These are phyloP conservation scores for Andrena marginata DNA, from an alignment of 2,888 invertebrate species.

Conservation along the genomic window DNA sequence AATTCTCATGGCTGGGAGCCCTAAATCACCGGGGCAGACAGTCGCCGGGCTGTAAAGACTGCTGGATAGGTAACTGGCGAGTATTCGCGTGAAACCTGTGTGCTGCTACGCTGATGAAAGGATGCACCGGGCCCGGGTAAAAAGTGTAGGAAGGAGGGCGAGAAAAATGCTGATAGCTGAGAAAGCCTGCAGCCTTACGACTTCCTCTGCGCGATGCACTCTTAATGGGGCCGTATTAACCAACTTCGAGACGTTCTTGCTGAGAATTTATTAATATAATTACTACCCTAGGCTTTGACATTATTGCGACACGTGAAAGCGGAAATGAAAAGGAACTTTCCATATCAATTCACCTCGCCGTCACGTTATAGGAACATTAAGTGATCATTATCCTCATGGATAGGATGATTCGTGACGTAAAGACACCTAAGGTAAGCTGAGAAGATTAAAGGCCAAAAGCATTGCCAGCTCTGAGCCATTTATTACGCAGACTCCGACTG, in stretches of 20 bases:
- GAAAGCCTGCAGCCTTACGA: constrained; percentile 41
- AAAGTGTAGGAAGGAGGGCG: constrained; percentile 36
- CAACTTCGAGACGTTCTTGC: constrained; percentile 12
- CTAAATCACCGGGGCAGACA: constrained; percentile 69
- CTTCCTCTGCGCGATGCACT: constrained; percentile 14
- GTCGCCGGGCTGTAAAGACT: constrained; percentile 62
- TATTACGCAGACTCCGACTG: constrained; percentile 53
- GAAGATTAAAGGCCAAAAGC: constrained; percentile 46
- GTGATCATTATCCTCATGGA: no score
- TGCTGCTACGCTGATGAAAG: constrained; percentile 43
- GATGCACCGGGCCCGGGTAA: constrained; percentile 31
- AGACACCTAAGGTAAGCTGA: constrained; percentile 30
- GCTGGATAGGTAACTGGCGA: constrained; percentile 32
- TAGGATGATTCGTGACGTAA: constrained; percentile 30
- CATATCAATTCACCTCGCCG: constrained; percentile 18
- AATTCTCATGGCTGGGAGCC: constrained; percentile 59
- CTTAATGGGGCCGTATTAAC: constrained; percentile 28
- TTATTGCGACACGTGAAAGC: no score
- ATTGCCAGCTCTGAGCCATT: constrained; percentile 41
- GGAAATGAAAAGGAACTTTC: neutral
- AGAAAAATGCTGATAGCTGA: constrained; percentile 50
- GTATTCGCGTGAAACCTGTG: constrained; percentile 33
- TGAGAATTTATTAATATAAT: neutral
- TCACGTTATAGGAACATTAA: constrained; percentile 41
- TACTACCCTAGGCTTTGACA: no score